These are phyloP conservation scores for Stichopus chloronotus DNA, from an alignment of 35 echinoderm and acorn worm genomes.

Conservation along the genomic window DNA sequence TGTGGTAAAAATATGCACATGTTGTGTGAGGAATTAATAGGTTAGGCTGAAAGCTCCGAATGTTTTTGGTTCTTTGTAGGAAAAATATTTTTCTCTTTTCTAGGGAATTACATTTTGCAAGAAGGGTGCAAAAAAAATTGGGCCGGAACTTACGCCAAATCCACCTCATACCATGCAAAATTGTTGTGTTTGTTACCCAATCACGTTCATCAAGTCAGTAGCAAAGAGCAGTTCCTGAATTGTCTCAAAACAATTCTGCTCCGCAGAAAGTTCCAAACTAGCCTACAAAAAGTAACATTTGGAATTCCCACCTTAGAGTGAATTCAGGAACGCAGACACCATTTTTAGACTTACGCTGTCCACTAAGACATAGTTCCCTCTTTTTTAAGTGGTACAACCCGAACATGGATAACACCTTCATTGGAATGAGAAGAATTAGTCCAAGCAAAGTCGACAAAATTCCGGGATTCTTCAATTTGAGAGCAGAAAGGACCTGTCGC, in stretches of 20 bases:
- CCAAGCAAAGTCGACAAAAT: constrained; percentile 50
- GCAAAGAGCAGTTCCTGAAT: constrained; percentile 34
- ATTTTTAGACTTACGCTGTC: constrained; percentile 46
- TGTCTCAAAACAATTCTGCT: constrained; percentile 15
- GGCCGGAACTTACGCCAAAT: too few species aligned
- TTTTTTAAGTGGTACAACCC: constrained; percentile 44
- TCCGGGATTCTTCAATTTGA: constrained; percentile 28
- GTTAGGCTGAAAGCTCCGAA: too few species aligned
- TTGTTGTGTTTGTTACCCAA: neutral
- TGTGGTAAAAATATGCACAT: too few species aligned
- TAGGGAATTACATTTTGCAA: too few species aligned
- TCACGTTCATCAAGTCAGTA: too few species aligned
- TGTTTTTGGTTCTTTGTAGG: too few species aligned
- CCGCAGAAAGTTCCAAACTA: neutral
- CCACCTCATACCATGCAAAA: neutral
- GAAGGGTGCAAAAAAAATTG: too few species aligned
- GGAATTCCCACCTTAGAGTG: neutral
- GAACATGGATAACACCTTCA: constrained; percentile 45
- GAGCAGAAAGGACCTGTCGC: constrained; percentile 40
- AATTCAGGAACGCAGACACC: constrained; percentile 55
- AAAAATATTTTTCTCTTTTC: too few species aligned
- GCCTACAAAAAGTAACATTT: too few species aligned
- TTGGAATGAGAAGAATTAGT: constrained; percentile 45
- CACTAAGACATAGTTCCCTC: constrained; percentile 46
- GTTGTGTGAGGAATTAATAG: too few species aligned